phyloP scores from a whole-genome alignment of 2,888 invertebrate species.

The Ormyrus pomaceus region DNA sequence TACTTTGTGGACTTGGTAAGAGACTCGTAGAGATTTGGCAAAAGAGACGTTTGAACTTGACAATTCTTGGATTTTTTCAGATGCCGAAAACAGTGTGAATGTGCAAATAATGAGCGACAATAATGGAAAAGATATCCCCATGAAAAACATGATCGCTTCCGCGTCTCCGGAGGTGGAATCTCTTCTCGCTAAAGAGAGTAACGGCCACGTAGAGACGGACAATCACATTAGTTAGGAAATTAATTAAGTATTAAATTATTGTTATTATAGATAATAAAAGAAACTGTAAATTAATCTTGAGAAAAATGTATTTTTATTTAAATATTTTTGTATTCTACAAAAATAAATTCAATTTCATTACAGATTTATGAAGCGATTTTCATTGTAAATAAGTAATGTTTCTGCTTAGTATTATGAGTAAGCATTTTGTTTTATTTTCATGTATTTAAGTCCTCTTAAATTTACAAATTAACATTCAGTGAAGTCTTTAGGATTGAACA shows the following conservation, averaged over 20 bases:
- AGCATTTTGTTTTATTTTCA: too few relatives aligned
- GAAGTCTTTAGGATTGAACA: too few relatives aligned
- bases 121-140: constrained; percentile 25
- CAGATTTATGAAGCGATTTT: constrained; percentile 11
- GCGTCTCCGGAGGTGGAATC: constrained; percentile 37
- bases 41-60: too few relatives aligned
- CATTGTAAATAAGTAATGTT: constrained; percentile 6
- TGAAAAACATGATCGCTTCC: constrained; percentile 31
- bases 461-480: too few relatives aligned
- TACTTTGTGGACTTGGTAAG: constrained; percentile 27
- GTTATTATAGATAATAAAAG: background rate
- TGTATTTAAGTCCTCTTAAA: too few relatives aligned
- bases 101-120: constrained; percentile 23
- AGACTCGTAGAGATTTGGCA: too few relatives aligned
- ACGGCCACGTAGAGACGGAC: background rate
- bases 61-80: constrained; percentile 10
- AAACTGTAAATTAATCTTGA: background rate
- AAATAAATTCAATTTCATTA: constrained; percentile 32
- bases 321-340: constrained; percentile 29
- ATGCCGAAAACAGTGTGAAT: constrained; percentile 24
- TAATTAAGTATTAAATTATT: constrained; percentile 23
- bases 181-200: constrained; percentile 40
- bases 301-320: constrained; percentile 34
- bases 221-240: constrained; percentile 17
- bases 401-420: too few relatives aligned